Evolutionary conservation across 2,888 invertebrate genomes (phyloP).

Genomic region (Philopedon plagiatum): DNA sequence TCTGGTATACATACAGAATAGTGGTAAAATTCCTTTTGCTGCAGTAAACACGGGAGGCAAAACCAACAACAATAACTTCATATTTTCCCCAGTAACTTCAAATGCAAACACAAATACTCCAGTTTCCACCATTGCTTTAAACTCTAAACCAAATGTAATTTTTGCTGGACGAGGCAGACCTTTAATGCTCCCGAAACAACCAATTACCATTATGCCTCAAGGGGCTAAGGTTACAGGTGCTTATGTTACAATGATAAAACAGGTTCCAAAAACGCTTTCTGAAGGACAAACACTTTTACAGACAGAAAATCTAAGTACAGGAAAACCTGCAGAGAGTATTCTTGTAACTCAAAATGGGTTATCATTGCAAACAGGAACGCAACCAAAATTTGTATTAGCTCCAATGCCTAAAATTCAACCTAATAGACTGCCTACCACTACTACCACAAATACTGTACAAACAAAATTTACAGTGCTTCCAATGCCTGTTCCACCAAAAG

Average conservation of each 20-base stretch:
- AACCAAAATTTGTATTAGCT: conserved; percentile 71
- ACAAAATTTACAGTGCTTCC: conserved; percentile 66
- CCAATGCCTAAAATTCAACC: conserved; percentile 75
- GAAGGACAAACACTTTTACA: neutral
- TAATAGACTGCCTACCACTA: conserved; percentile 72
- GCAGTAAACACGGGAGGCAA: conserved; percentile 43
- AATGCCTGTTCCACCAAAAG: conserved; percentile 38
- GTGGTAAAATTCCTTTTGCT: conserved; percentile 61
- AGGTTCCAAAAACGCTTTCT: conserved; percentile 67
- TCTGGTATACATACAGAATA: conserved; percentile 75
- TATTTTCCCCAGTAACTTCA: conserved; percentile 57
- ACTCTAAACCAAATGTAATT: conserved; percentile 59
- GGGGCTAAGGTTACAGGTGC: conserved; percentile 71
- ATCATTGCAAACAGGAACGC: conserved; percentile 48
- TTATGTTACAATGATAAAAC: conserved; percentile 73
- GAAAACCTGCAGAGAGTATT: conserved; percentile 2
- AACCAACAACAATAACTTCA: conserved; percentile 52
- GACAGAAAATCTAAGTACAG: neutral
- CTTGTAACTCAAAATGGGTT: conserved; percentile 25
- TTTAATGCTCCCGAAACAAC: conserved; percentile 74
- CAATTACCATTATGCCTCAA: conserved; percentile 68
- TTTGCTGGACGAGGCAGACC: conserved; percentile 67
- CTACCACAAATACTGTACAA: conserved; percentile 72
- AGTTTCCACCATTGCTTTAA: conserved; percentile 47
- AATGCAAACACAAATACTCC: conserved; percentile 54